Base-by-base conservation (phyloP, 2,113 vertebrate genomes). In the Paradoxurus hermaphroditus region DNA sequence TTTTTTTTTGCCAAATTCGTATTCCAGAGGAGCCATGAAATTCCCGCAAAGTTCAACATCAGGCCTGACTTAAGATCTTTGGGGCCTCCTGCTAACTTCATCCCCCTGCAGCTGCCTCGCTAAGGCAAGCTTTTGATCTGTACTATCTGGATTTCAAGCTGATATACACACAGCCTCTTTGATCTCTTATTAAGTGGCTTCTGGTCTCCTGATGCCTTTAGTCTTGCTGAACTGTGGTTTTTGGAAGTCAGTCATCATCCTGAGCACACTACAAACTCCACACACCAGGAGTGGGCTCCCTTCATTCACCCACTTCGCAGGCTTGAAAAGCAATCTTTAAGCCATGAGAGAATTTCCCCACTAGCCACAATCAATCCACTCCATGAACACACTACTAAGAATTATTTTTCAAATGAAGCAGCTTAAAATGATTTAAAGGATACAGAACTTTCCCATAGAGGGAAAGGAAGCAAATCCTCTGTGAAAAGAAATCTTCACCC, bases 391-490 rank as follows among this genome's bases (percentile, higher is more conserved):
- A 97, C 98, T 92, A 98, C 94, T 96, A 98, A 97, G 98, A 98
- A 98, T 98, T 98, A 98, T 97, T 98, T 98, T 98, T 95, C 97
- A 98, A 98, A 98, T 97, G 97, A 98, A 98, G 97, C 97, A 98
- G 97, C 98, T 98, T 98, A 98, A 98, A 98, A 98, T 98, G 98
- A 98, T 98, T 98, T 98, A 98, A 98, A 98, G 97, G 98, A 98
- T 82, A 97, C 82, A 98, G 97, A 98, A 98, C 97, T 98, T 98
- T 98, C 98, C 97, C 98, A 98, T 97, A 97, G 95, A 93, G 97
- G 91, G 85, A 98, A 98, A 98, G 75, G 97, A 95, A 97, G 96
- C 97, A 98, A 98, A 98, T 98, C 98, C 98, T 98, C 96, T 44
- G 91, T 98, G 97, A 98, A 98, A 98, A 97, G 97, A 98, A 98